Evolutionary conservation across 2,113 vertebrate species (phyloP), one percentile per base, ranked within the genome.

Genomic region (Triplophysa rosa): DNA sequence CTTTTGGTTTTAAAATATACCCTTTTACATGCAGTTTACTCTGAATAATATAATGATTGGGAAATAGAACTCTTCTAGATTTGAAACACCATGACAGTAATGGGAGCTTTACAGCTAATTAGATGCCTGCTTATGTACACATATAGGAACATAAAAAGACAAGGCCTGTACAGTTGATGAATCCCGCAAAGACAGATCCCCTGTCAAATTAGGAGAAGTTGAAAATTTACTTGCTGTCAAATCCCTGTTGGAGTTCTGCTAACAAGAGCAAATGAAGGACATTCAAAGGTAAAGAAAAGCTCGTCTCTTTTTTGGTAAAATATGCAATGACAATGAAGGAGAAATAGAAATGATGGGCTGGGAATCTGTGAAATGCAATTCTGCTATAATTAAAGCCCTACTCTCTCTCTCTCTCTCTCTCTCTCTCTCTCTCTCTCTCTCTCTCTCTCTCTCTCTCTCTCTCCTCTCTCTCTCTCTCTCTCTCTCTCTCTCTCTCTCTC

Each of bases 41-140:
- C 63, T 82, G 26, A 68, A 77, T 82, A 78, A 61, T 29, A 65
- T 73, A 12, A 62, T 59, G 52, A 33, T 74, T 61, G 67, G 24
- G 74, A 23, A n/a, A 29, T 21, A 82, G 47, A 40, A 67, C 19
- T 23, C 45, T 73, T 67, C 47, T 47, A 80, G 24, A 74, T 79
- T 86, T 69, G 67, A 65, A 61, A 76, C 80, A 66, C 69, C 52
- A 56, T 80, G 85, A 80, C 77, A 82, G 74, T 78, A 76, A 62
- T 49, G 54, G 61, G 66, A 68, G 78, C 58, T 84, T 81, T 78
- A 82, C n/a, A 45, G 70, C 52, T 86, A 82, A 86, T 86, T 86
- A 80, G 56, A 72, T 70, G 54, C 69, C 69, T 40, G 49, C 68
- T 59, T 24, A 71, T 37, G 37, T 62, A 79, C 40, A 82, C 76